Conservation (phyloP, 53 echinoderm and acorn worm species). For the Holothuria leucospilota region DNA sequence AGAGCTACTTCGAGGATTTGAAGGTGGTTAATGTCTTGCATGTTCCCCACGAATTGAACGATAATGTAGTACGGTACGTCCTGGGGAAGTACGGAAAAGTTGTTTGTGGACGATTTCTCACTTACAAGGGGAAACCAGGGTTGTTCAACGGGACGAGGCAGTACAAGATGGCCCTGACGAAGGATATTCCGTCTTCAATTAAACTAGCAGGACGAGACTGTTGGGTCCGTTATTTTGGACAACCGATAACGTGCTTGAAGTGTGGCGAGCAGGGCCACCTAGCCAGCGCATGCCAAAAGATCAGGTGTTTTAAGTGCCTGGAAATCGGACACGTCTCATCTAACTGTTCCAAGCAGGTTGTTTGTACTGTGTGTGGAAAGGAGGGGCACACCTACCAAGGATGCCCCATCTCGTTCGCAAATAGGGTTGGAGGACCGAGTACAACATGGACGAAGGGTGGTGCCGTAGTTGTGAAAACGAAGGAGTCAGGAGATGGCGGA, state of each 20-base stretch:
- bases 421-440: too few relatives aligned
- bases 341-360: too few relatives aligned
- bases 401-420: too few relatives aligned
- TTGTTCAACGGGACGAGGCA: slow-evolving; percentile 50
- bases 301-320: slow-evolving; percentile 39
- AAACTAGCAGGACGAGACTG: slow-evolving; percentile 37
- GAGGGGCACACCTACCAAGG: too few relatives aligned
- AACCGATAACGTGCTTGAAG: slow-evolving; percentile 46
- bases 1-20: too few relatives aligned
- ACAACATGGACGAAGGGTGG: too few relatives aligned
- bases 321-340: slow-evolving; percentile 33
- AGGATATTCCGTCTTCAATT: slow-evolving; percentile 35
- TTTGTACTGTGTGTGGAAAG: too few relatives aligned
- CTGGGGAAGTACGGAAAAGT: slow-evolving; percentile 49
- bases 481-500: neutral
- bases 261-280: slow-evolving; percentile 41
- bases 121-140: neutral
- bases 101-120: slow-evolving; percentile 14
- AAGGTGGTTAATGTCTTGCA: neutral
- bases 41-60: too few relatives aligned
- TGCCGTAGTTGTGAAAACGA: neutral
- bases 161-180: slow-evolving; percentile 41
- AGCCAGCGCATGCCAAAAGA: slow-evolving; percentile 22
- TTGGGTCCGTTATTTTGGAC: slow-evolving; percentile 41
- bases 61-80: slow-evolving; percentile 15